Percentiles rank a stretch among this genome's conserved stretches.
Evolutionary conservation across 92 coral and sea anemone species (phyloP).

Genomic region (Micromussa lordhowensis): DNA sequence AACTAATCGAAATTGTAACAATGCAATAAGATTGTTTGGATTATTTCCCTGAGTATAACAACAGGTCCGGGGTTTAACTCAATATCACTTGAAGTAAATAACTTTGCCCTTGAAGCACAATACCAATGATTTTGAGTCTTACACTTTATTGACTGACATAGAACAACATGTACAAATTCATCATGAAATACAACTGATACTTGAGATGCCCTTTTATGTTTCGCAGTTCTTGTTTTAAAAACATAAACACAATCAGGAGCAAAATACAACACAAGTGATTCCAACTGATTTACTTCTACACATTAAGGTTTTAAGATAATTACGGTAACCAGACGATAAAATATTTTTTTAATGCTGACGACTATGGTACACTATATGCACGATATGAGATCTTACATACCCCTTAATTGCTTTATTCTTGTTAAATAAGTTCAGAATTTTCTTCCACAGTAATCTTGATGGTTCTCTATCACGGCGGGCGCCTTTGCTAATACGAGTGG

Average conservation of each 20-base stretch:
- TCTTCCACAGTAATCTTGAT: slow-evolving; percentile 2
- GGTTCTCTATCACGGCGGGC: slow-evolving; percentile 5
- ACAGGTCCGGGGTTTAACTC: slow-evolving; percentile 7
- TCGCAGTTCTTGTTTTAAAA: too few relatives aligned
- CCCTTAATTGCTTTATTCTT: background rate
- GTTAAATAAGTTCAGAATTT: slow-evolving; percentile 6
- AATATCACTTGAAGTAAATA: slow-evolving; percentile 23
- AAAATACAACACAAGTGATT: background rate
- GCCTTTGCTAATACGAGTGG: too few relatives aligned
- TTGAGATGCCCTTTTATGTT: background rate
- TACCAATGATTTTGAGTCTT: slow-evolving; percentile 5
- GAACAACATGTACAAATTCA: too few relatives aligned
- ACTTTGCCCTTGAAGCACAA: slow-evolving; percentile 21
- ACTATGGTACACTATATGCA: too few relatives aligned
- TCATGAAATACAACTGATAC: too few relatives aligned
- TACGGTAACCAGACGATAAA: too few relatives aligned
- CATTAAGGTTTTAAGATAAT: too few relatives aligned
- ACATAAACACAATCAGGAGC: too few relatives aligned
- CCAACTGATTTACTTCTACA: too few relatives aligned
- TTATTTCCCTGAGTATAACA: too few relatives aligned
- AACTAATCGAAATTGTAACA: slow-evolving; percentile 22
- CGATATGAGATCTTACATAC: too few relatives aligned
- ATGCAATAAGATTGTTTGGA: background rate
- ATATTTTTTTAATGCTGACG: too few relatives aligned
- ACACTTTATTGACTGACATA: slow-evolving; percentile 19